A percentile compares a stretch with the other conserved stretches of the same genome.
phyloP scores from a whole-genome alignment of 1,140 invertebrate species.

The Trichonephila clavata region DNA sequence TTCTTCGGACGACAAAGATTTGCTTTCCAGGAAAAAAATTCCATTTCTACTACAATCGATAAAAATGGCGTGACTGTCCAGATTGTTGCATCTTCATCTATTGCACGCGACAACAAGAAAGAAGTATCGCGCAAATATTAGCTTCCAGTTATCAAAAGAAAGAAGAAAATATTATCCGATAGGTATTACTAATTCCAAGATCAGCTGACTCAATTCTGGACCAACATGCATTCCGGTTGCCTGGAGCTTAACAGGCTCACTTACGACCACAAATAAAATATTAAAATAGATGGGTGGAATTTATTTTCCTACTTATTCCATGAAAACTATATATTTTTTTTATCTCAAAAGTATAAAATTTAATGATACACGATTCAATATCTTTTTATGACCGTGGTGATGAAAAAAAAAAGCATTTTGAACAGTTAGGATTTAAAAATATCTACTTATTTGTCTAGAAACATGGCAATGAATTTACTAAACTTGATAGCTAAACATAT shows the following conservation, averaged over 20 bases:
- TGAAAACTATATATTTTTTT: no score
- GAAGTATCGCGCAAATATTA: background rate
- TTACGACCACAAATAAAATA: background rate
- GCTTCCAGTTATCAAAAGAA: background rate
- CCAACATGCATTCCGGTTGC: background rate
- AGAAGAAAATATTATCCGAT: background rate
- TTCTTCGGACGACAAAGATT: background rate
- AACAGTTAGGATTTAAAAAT: no score
- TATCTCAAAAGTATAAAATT: no score
- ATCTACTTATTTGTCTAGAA: no score
- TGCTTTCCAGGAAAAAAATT: background rate
- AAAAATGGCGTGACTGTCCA: background rate
- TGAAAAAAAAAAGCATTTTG: no score
- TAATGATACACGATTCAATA: no score
- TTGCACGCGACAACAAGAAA: background rate
- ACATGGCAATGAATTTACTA: no score
- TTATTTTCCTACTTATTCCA: no score
- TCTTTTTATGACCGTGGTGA: no score
- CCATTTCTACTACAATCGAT: background rate
- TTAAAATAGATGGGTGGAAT: no score
- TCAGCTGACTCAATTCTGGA: background rate
- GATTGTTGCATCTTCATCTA: background rate
- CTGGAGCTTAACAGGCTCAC: background rate
- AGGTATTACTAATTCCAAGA: background rate
- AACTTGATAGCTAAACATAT: no score